Base-by-base conservation (phyloP, 2,888 invertebrate species). In the Nymphalis c-album region DNA sequence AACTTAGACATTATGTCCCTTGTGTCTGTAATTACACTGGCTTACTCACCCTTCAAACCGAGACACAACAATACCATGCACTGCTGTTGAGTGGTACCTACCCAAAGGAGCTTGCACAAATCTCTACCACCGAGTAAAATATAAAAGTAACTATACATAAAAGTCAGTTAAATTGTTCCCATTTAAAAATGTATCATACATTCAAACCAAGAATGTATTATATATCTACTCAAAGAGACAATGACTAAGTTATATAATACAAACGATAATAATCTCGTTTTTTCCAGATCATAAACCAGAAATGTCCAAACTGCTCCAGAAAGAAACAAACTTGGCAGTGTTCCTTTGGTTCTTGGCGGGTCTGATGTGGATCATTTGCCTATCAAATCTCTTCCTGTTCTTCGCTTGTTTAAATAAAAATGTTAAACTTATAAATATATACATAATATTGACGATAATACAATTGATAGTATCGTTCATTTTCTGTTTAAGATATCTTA, bases 341-440 rank as follows among this genome's bases (percentile, higher is more conserved):
- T 60, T 69, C 16, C 48, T 69, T 3, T 66, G 65, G 69, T 63
- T 47, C 2, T n/a, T 71, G 5, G 63, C 45, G 0, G 57, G 57
- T 10, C 22, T 71, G 6, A 68, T 68, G 68, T 71, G 71, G 68
- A 63, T 60, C 35, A 20, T 68, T 7, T 63, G 63, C 8, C 10
- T 71, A 47, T 60, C 65, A 7, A 60, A 68, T 47, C 18, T 68
- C 5, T 47, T 68, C 7, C 63, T 71, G 1, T 45, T 64, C 13
- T 18, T 57, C 31, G 65, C 68, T 7, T 66, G 65, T 18, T 51
- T 62, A 35, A 60, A 20, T n/a, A 70, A 62, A 18, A 68, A 26
- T 18, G 13, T 55, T 5, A 63, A 47, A 35, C 17, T 68, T 0
- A 22, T 68, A n/a, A 64, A 62, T n/a, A 7, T 62, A 8, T 70